Evolutionary conservation across 2,797 vertebrate species (phyloP), one percentile per base, ranked within the genome.

Genomic region (Hephaestus fuliginosus): DNA sequence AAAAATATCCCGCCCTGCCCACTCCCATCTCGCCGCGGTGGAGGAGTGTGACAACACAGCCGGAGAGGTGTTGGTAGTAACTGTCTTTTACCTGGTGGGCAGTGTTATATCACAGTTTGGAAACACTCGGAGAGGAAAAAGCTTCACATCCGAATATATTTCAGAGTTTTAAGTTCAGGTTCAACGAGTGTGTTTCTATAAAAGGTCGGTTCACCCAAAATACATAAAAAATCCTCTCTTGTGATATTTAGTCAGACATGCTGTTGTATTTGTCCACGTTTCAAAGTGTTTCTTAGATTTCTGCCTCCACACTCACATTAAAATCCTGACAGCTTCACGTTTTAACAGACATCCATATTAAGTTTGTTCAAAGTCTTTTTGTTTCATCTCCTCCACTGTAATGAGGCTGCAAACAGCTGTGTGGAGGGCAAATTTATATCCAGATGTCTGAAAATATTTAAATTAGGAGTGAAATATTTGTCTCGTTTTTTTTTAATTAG

Each of bases 21-120:
- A 36, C 84, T 80, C 73, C 77, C 68, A 44, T 82, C 60, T 4
- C 33, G 63, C 79, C 14, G 0, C 25, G 4, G 79, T 20, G 76
- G 83, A 86, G 87, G 81, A 80, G 86, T 44, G 84, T 70, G 81
- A 86, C 80, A 80, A 3, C 64, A 5, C 76, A 71, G 74, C 60
- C 70, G 7, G 39, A 2, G 70, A 74, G 86, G 77, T 70, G 88
- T 66, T 57, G 66, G 78, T 83, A 73, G 87, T 82, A 78, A 44
- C 78, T 1, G 66, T 61, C 71, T 72, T 57, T 68, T 61, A 86
- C 80, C 87, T 74, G 79, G 83, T 84, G 88, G 84, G 82, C 86
- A 78, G 85, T 3, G 65, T 85, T 74, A 69, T 17, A 46, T 83
- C 77, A 87, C 82, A 0, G 5, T 17, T 56, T 60, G 28, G 41